Percentiles rank a stretch among this genome's conserved stretches.
Conservation (phyloP, 2,797 vertebrate genomes). For the Stomatorhinus walkeri region DNA sequence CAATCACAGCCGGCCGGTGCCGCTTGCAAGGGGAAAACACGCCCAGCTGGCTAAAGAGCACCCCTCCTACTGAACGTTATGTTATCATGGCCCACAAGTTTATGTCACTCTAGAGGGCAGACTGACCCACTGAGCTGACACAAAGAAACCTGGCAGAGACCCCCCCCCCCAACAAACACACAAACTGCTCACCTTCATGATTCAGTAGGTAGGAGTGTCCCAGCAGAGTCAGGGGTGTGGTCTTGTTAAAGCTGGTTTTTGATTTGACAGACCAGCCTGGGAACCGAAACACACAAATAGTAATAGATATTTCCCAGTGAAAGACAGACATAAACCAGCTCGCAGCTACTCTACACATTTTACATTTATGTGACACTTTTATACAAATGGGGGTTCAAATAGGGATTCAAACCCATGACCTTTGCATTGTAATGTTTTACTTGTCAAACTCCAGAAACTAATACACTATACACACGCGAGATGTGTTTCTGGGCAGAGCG, state of each 20-base stretch:
- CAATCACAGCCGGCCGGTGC: not conserved
- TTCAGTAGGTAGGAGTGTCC: slow-evolving; percentile 72
- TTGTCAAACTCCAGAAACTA: not conserved
- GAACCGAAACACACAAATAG: not conserved
- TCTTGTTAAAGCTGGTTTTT: slow-evolving; percentile 79
- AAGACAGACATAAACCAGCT: not conserved
- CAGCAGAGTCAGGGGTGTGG: slow-evolving; percentile 68
- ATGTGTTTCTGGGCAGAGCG: not conserved
- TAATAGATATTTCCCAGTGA: not conserved
- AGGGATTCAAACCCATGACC: not conserved
- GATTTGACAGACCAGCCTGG: slow-evolving; percentile 84
- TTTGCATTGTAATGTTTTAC: not conserved
- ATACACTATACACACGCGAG: not conserved
- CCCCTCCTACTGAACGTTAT: not conserved
- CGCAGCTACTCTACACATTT: not conserved
- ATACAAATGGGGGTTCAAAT: not conserved
- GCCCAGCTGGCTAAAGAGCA: not conserved
- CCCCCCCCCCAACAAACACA: not conserved
- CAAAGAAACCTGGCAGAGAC: not conserved
- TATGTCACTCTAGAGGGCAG: not conserved
- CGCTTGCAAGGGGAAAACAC: not conserved
- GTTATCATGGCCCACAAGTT: not conserved
- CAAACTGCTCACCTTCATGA: slow-evolving; percentile 60
- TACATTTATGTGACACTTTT: not conserved
- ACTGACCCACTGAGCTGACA: not conserved